phyloP scores from a whole-genome alignment of 2,888 invertebrate species.

The Noctua fimbriata region DNA sequence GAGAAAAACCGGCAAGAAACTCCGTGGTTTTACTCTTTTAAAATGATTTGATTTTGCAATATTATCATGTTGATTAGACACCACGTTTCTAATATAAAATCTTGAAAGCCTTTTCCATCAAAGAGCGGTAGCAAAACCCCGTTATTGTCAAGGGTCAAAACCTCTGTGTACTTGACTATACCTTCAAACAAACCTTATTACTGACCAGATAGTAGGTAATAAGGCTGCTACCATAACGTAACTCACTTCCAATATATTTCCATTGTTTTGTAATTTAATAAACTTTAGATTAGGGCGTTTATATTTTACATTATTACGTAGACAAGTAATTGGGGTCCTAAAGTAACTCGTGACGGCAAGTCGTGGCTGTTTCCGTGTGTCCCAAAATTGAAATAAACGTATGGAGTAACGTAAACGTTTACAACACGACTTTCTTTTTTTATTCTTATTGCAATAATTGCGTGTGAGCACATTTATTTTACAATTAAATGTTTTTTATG shows the following conservation, averaged over 20 bases:
- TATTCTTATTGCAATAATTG: slow-evolving; percentile 24
- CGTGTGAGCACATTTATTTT: slow-evolving; percentile 14
- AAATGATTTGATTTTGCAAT: too few relatives aligned
- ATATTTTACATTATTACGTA: slow-evolving; percentile 23
- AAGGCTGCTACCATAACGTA: slow-evolving; percentile 34
- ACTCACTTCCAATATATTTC: slow-evolving; percentile 53
- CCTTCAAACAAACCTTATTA: slow-evolving; percentile 20
- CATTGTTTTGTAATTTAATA: slow-evolving; percentile 61
- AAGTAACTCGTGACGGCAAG: slow-evolving; percentile 35
- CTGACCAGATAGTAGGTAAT: background rate
- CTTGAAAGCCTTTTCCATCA: background rate
- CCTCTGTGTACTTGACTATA: background rate
- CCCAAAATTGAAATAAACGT: slow-evolving; percentile 44
- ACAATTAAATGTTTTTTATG: slow-evolving; percentile 20
- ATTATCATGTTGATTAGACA: too few relatives aligned
- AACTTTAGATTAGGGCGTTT: slow-evolving; percentile 32
- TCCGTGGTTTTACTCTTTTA: too few relatives aligned
- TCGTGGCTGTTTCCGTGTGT: slow-evolving; percentile 52
- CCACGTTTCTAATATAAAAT: background rate
- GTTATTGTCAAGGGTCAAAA: background rate
- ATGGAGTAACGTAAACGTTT: slow-evolving; percentile 41
- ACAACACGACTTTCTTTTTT: slow-evolving; percentile 51
- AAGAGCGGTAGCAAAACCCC: background rate
- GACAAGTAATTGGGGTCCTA: slow-evolving; percentile 37
- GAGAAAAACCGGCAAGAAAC: too few relatives aligned